Evolutionary conservation across 1,140 invertebrate species (phyloP).

Genomic region (Araneus ventricosus): DNA sequence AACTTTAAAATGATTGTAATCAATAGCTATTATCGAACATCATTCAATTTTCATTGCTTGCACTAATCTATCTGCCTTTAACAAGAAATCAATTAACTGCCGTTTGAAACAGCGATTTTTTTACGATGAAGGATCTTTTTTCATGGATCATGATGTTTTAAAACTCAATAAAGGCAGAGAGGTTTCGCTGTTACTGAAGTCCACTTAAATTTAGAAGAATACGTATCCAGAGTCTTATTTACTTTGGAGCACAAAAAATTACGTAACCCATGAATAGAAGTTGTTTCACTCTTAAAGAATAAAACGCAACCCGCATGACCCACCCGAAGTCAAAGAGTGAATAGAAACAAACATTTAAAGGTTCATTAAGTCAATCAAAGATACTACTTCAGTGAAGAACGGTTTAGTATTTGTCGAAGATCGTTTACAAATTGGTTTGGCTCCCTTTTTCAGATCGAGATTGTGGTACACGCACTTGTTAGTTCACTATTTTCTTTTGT

Average conservation of each 20-base stretch:
- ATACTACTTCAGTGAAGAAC: neutral
- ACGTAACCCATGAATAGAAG: too few species aligned
- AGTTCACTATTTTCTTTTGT: neutral
- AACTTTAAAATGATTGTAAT: too few species aligned
- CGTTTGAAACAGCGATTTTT: too few species aligned
- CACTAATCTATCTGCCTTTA: too few species aligned
- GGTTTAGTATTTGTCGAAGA: neutral
- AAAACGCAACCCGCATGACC: neutral
- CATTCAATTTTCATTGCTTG: too few species aligned
- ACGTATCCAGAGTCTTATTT: neutral
- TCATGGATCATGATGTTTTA: too few species aligned
- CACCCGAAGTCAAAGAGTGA: neutral
- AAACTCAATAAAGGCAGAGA: too few species aligned
- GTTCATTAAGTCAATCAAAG: conserved; percentile 30
- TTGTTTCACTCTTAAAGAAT: neutral
- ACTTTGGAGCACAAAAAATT: neutral
- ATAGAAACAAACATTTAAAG: conserved; percentile 30
- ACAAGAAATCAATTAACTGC: too few species aligned
- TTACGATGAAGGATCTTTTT: too few species aligned
- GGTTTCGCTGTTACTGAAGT: too few species aligned
- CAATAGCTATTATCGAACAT: too few species aligned
- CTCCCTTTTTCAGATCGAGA: neutral
- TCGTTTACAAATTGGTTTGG: neutral
- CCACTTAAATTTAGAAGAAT: neutral
- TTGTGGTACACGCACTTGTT: neutral